Evolutionary conservation across 2,888 invertebrate species (phyloP).

Genomic region (Celastrina argiolus): DNA sequence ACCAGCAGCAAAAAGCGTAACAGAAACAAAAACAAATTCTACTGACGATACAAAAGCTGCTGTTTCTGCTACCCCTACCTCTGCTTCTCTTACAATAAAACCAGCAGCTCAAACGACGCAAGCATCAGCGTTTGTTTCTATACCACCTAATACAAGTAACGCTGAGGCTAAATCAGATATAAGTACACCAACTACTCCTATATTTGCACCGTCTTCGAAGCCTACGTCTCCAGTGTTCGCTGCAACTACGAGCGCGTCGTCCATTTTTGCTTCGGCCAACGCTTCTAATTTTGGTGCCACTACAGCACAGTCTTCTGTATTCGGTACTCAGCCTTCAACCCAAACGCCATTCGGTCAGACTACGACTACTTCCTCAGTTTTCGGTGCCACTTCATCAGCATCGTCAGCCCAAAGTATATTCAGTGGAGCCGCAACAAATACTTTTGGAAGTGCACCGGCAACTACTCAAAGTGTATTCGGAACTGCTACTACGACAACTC

Average conservation of each 20-base stretch:
- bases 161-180: conserved; percentile 6
- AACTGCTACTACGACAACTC: conserved; percentile 35
- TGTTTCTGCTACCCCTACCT: background rate
- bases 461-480: conserved; percentile 36
- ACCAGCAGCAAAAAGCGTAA: background rate
- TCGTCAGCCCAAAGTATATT: conserved; percentile 37
- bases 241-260: conserved; percentile 29
- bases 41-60: conserved; percentile 3
- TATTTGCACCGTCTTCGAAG: conserved; percentile 12
- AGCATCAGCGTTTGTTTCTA: conserved; percentile 14
- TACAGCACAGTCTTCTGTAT: conserved; percentile 38
- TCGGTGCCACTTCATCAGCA: conserved; percentile 37
- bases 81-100: conserved; percentile 17
- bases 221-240: conserved; percentile 29
- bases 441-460: conserved; percentile 40
- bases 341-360: conserved; percentile 31
- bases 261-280: conserved; percentile 34
- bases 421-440: conserved; percentile 39
- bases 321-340: conserved; percentile 31
- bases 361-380: conserved; percentile 37
- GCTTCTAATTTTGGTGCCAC: conserved; percentile 32
- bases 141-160: conserved; percentile 14
- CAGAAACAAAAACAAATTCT: conserved; percentile 24
- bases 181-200: conserved; percentile 18
- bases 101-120: conserved; percentile 3